Evolutionary conservation across 2,888 invertebrate genomes (phyloP).

Genomic region (Macrosiphum euphorbiae): DNA sequence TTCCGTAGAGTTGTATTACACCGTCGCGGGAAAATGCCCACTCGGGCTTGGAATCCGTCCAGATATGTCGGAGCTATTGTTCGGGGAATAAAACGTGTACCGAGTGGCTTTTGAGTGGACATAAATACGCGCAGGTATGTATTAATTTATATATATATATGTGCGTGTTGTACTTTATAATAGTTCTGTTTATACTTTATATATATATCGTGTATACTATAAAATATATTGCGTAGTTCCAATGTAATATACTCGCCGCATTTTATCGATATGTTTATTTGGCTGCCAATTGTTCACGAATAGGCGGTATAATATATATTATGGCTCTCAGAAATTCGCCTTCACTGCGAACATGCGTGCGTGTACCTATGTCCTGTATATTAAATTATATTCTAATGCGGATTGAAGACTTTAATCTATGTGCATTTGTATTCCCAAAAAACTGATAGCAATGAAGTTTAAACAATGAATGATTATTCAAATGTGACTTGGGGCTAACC

Average conservation of each 20-base stretch:
- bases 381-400: background rate
- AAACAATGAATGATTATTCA: too few species aligned
- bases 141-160: background rate
- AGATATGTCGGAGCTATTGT: background rate
- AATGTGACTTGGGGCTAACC: too few species aligned
- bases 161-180: background rate
- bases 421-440: background rate
- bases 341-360: background rate
- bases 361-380: background rate
- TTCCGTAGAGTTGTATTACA: background rate
- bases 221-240: background rate
- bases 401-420: background rate
- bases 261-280: constrained; percentile 8
- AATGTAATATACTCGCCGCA: background rate
- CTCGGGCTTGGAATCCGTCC: constrained; percentile 12
- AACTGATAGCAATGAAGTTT: background rate
- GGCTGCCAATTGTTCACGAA: background rate
- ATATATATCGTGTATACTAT: background rate
- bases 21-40: background rate
- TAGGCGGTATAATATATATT: background rate
- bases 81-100: constrained; percentile 25
- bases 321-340: background rate
- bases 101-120: constrained; percentile 35
- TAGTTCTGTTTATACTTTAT: constrained; percentile 9
- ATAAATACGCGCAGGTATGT: constrained; percentile 10